phyloP scores from a whole-genome alignment of 2,113 vertebrate genomes.

The Boleophthalmus pectinirostris region DNA sequence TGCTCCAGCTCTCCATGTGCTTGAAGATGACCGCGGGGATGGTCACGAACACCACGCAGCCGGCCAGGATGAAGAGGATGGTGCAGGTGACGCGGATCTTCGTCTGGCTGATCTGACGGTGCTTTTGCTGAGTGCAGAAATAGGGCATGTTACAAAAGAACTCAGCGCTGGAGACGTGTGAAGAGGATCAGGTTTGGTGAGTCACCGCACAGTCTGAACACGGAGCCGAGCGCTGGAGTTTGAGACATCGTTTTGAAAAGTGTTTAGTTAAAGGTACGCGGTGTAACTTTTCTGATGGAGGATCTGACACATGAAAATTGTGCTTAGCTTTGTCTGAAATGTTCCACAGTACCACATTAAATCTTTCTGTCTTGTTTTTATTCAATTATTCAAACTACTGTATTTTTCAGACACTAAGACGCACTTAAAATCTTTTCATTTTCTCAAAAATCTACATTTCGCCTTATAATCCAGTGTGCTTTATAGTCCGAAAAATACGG shows the following conservation, averaged over 20 bases:
- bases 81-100: conserved; percentile 98
- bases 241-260: neutral
- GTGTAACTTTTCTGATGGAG: too few relatives aligned
- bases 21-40: conserved; percentile 95
- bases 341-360: neutral
- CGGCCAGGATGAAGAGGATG: conserved; percentile 94
- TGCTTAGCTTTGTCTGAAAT: neutral
- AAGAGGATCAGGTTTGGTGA: neutral
- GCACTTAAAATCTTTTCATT: too few relatives aligned
- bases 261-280: neutral
- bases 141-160: neutral
- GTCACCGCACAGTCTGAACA: neutral
- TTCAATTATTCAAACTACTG: too few relatives aligned
- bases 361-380: neutral
- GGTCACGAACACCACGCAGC: conserved; percentile 94
- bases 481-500: too few relatives aligned
- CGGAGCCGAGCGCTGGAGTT: neutral
- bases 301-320: neutral
- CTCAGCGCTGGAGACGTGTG: too few relatives aligned
- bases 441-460: too few relatives aligned
- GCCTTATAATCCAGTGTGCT: too few relatives aligned
- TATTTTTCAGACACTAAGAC: too few relatives aligned
- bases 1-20: conserved; percentile 92
- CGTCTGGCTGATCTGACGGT: conserved; percentile 96
- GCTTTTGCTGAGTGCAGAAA: conserved; percentile 83